phyloP scores from a whole-genome alignment of 2,888 invertebrate species.

The Hypsopygia costalis region DNA sequence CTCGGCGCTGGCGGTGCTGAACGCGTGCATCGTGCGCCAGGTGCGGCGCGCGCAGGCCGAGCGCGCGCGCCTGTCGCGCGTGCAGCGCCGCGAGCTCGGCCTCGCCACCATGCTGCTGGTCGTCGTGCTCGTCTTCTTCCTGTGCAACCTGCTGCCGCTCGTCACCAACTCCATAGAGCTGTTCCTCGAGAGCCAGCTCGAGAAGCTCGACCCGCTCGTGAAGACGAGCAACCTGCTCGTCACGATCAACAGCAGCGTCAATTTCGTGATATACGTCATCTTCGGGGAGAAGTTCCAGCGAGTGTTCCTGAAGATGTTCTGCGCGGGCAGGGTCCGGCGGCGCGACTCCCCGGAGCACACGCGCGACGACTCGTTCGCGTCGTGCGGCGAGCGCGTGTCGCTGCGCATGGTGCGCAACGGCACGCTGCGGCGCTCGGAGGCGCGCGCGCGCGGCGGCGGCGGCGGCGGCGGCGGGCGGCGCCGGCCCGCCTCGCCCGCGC shows the following conservation, averaged over 20 bases:
- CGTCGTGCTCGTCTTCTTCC: slow-evolving; percentile 96
- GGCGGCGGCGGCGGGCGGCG: slow-evolving; percentile 17
- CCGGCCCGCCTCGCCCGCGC: slow-evolving; percentile 36
- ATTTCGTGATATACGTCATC: slow-evolving; percentile 98
- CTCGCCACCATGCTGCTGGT: slow-evolving; percentile 97
- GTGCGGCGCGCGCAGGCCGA: slow-evolving; percentile 94
- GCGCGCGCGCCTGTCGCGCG: slow-evolving; percentile 92
- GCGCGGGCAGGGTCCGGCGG: slow-evolving; percentile 82
- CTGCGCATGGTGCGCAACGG: slow-evolving; percentile 78
- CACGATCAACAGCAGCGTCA: slow-evolving; percentile 97
- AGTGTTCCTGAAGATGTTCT: slow-evolving; percentile 90
- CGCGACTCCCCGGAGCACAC: slow-evolving; percentile 83
- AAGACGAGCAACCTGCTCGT: slow-evolving; percentile 95
- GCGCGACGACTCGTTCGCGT: slow-evolving; percentile 91
- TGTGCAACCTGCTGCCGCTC: slow-evolving; percentile 93
- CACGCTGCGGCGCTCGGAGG: slow-evolving; percentile 54
- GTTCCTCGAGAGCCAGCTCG: slow-evolving; percentile 75
- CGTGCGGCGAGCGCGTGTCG: slow-evolving; percentile 88
- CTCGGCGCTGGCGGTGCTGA: slow-evolving; percentile 91
- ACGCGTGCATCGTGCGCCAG: slow-evolving; percentile 94
- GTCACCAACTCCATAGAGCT: slow-evolving; percentile 93
- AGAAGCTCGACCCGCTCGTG: slow-evolving; percentile 83
- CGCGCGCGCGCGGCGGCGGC: slow-evolving; percentile 26
- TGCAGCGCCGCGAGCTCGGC: slow-evolving; percentile 95
- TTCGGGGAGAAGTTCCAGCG: slow-evolving; percentile 98